phyloP scores from a whole-genome alignment of 2,797 vertebrate species.

The Telmatherina bonti region DNA sequence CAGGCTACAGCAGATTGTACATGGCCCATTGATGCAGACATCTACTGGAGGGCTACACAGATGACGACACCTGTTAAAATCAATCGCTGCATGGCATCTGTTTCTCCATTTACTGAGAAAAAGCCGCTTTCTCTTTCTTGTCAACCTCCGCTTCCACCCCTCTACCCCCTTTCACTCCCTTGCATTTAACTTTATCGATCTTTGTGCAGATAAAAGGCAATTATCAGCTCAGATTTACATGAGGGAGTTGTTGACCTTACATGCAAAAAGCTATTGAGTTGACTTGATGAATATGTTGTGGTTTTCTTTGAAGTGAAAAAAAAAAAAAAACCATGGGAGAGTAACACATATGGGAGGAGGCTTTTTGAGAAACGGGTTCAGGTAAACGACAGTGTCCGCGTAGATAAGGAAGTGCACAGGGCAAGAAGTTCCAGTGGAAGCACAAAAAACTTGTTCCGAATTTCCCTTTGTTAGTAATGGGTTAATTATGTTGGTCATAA shows the following conservation, averaged over 20 bases:
- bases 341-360: conserved; percentile 1
- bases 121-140: conserved; percentile 31
- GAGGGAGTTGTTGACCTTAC: conserved; percentile 89
- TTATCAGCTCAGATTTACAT: conserved; percentile 93
- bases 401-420: conserved; percentile 35
- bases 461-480: conserved; percentile 63
- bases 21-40: conserved; percentile 46
- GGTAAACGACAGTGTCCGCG: conserved; percentile 41
- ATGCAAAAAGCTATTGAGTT: conserved; percentile 91
- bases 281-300: conserved; percentile 89
- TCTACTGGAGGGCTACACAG: conserved; percentile 56
- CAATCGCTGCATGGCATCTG: conserved; percentile 65
- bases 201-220: conserved; percentile 86
- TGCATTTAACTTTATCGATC: conserved; percentile 93
- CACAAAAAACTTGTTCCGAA: conserved; percentile 32
- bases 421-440: conserved; percentile 30
- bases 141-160: conserved; percentile 63
- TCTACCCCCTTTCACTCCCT: conserved; percentile 67
- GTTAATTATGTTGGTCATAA: conserved; percentile 68
- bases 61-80: conserved; percentile 69
- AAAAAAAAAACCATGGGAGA: conserved; percentile 78
- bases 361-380: conserved; percentile 48
- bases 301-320: conserved; percentile 80
- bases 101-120: conserved; percentile 51
- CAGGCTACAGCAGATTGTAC: conserved; percentile 59